Base-by-base conservation (phyloP, 2,113 vertebrate species). In the Sphyrna mokarran region DNA sequence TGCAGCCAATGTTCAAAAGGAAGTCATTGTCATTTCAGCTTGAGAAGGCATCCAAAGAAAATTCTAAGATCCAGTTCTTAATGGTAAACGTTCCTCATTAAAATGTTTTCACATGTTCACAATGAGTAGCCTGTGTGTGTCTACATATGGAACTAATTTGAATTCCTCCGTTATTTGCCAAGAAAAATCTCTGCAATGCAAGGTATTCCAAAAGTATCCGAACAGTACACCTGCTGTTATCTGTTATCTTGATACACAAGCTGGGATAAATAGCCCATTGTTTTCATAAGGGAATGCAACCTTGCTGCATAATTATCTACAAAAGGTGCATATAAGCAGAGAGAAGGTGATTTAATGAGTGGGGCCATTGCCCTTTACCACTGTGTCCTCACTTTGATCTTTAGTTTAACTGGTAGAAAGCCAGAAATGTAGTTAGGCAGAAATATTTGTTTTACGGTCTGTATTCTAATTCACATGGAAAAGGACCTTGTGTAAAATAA, bases 81-180 rank as follows among this genome's bases (percentile, higher is more conserved):
- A 95, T 95, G 69, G 66, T 40, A 43, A 72, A 43, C 94, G 72
- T 95, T 95, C 69, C 69, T 95, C 94, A 72, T 72, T 95, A 95
- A 96, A 96, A 96, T 96, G 93, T 96, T 95, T 96, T 96, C 96
- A 96, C 70, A 96, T 96, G 96, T 96, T 96, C 95, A 95, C 89
- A 85, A 94, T 94, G 87, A 94, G 83, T 69, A 29, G 95, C 72
- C 96, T 90, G 66, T 85, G 87, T 37, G 63, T 16, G 95, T 72
- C 29, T n/a, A 95, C 96, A 96, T 94, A 83, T 96, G 96, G 96
- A 83, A 95, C 13, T 95, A 48, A 96, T 96, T 85, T 96, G 61
- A 66, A 66, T 90, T 76, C 96, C 91, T 91, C 69, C 48, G 10
- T 54, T 83, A 78, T 61, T 40, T 83, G 54, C 86, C 87, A 93